phyloP scores from a whole-genome alignment of 2,797 vertebrate genomes.

The Phataginus tetradactyla region DNA sequence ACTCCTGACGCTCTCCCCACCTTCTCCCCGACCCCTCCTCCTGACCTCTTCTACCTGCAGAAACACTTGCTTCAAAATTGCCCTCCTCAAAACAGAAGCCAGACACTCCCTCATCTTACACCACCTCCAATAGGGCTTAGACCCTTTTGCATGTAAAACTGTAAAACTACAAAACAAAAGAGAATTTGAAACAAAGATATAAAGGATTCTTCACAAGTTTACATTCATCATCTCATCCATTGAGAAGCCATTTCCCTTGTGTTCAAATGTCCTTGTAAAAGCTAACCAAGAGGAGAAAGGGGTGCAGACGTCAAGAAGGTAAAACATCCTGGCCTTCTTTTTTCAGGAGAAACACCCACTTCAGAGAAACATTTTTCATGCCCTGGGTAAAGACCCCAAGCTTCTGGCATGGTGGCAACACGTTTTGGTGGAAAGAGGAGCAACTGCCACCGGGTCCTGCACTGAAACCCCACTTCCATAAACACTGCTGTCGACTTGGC shows the following conservation, averaged over 20 bases:
- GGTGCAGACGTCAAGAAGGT: not conserved
- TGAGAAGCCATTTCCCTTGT: not conserved
- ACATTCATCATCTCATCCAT: not conserved
- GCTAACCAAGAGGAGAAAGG: not conserved
- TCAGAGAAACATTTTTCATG: not conserved
- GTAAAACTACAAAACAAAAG: not conserved
- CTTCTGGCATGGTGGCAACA: not conserved
- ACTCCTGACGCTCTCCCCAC: not conserved
- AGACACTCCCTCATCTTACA: not conserved
- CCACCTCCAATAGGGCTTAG: not conserved
- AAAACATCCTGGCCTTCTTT: not conserved
- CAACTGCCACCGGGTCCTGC: not conserved
- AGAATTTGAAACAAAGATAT: slow-evolving; percentile 16
- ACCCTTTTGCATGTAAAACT: not conserved
- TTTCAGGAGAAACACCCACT: not conserved
- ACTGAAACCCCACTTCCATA: not conserved
- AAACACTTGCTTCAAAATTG: not conserved
- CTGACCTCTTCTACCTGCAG: not conserved
- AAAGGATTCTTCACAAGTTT: not conserved
- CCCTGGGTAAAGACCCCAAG: not conserved
- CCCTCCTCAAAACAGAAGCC: not conserved
- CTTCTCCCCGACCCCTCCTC: too few species aligned
- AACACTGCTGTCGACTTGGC: not conserved
- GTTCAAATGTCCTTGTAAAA: not conserved
- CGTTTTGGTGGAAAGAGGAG: not conserved